Evolutionary conservation across 2,888 invertebrate species (phyloP).

Genomic region (Villa cingulata): DNA sequence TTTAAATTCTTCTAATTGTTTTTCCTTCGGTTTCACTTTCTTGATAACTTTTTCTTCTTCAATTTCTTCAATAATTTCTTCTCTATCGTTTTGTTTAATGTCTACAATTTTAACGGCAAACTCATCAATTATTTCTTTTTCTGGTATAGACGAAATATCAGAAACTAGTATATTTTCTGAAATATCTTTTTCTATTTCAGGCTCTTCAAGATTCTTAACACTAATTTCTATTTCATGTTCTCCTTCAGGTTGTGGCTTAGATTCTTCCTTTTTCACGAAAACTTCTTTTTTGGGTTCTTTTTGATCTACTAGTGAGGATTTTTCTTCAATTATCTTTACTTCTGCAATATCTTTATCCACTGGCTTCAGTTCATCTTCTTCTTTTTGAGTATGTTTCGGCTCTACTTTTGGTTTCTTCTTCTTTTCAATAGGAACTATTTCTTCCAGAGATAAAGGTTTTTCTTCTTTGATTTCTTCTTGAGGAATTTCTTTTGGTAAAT

Average conservation of each 20-base stretch:
- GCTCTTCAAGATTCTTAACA: background rate
- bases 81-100: background rate
- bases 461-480: constrained; percentile 15
- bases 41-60: constrained; percentile 10
- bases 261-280: constrained; percentile 20
- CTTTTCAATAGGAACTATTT: constrained; percentile 24
- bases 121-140: background rate
- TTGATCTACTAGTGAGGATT: constrained; percentile 14
- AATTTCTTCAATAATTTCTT: constrained; percentile 7
- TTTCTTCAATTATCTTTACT: constrained; percentile 14
- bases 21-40: background rate
- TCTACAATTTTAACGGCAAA: background rate
- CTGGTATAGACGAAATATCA: background rate
- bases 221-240: background rate
- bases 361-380: constrained; percentile 14
- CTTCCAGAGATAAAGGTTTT: constrained; percentile 13
- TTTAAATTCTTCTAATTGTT: constrained; percentile 1
- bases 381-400: constrained; percentile 21
- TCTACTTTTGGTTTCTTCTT: constrained; percentile 17
- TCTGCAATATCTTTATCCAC: constrained; percentile 18
- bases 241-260: background rate
- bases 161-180: background rate
- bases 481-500: background rate
- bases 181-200: background rate
- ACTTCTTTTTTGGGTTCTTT: constrained; percentile 27